These are phyloP conservation scores for Loriculus beryllinus DNA, from an alignment of 2,797 vertebrate genomes.

Conservation along the genomic window DNA sequence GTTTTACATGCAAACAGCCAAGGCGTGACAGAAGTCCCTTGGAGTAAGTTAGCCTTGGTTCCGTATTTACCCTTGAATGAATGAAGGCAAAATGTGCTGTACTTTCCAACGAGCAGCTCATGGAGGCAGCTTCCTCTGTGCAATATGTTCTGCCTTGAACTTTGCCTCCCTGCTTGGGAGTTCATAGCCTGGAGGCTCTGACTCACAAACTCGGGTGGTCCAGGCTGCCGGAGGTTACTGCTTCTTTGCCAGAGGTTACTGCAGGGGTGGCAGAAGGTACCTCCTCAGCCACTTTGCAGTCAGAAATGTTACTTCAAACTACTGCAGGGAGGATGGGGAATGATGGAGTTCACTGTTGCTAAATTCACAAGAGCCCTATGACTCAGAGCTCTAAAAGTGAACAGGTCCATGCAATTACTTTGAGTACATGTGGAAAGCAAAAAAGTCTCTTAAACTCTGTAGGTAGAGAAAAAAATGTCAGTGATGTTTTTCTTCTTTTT, in stretches of 20 bases:
- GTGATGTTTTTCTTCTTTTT: background rate
- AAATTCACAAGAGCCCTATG: background rate
- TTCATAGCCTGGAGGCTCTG: conserved; percentile 2
- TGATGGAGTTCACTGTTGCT: background rate
- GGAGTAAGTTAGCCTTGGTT: background rate
- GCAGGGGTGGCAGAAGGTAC: background rate
- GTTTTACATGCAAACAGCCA: background rate
- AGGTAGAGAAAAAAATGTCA: background rate
- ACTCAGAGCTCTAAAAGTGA: background rate
- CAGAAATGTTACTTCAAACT: background rate
- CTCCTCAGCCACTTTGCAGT: background rate
- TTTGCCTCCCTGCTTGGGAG: background rate
- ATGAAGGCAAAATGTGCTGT: background rate
- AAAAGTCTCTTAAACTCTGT: background rate
- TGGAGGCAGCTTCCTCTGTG: background rate
- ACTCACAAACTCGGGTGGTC: background rate
- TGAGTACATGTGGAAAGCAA: background rate
- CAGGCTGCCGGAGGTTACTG: background rate
- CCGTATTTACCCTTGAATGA: background rate
- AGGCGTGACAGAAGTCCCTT: background rate
- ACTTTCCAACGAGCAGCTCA: background rate
- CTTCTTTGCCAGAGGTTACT: background rate
- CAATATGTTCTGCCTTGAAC: conserved; percentile 22
- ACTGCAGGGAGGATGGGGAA: background rate
- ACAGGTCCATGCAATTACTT: background rate